Base-by-base conservation (phyloP, 2,113 vertebrate species). In the Burhinus oedicnemus region DNA sequence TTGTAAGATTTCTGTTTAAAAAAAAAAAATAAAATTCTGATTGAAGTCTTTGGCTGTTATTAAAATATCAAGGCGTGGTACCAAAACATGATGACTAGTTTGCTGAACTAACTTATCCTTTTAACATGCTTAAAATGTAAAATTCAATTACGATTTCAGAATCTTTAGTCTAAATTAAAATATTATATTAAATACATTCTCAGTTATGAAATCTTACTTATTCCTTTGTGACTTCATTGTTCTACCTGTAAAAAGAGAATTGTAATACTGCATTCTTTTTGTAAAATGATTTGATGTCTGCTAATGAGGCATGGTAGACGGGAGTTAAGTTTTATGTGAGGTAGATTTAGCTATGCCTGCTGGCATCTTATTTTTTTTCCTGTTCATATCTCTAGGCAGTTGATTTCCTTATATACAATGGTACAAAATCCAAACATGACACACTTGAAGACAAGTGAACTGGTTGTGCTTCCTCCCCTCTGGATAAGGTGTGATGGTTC, bases 401-500 rank as follows among this genome's bases (percentile, higher is more conserved):
- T 99, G 94, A 97, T 99, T 93, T 99, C 99, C 71, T 98, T 98
- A 88, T 99, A 99, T 80, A 97, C 98, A 12, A 98, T 99, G 98
- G 97, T 97, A 72, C 99, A 99, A 61, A 99, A 99, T 95, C 97
- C 98, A 65, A 98, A 98, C 78, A 90, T 99, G 98, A 91, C 92
- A 71, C 91, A 97, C 64, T 10, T 97, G 95, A 94, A 96, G 68
- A 78, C 83, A 7, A 65, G 45, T 32, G 90, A 79, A 29, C 87
- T 69, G 78, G 27, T 61, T 49, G 77, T 93, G 40, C 98, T 99
- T 76, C 98, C 97, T 55, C 98, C 99, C 15, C 94, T 99, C 12
- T 99, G 99, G 99, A 97, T 99, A 45, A 98, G 99, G 75, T 99
- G 99, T 97, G 99, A 99, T 65, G 96, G 98, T 85, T 98, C 98